phyloP scores from a whole-genome alignment of 2,888 invertebrate genomes.

The Cataglyphis cursor region DNA sequence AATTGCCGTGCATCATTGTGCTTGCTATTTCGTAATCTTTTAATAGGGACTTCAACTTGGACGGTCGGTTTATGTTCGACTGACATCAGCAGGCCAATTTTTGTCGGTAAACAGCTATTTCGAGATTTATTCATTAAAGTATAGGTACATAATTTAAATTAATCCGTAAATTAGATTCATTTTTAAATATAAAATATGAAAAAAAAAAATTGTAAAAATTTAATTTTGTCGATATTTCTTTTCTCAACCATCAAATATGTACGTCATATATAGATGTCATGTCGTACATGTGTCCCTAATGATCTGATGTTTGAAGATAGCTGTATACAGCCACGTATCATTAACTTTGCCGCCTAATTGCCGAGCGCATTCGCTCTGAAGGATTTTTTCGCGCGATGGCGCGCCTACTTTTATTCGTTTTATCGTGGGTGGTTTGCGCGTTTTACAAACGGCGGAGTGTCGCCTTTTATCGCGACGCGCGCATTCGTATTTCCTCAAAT shows the following conservation, averaged over 20 bases:
- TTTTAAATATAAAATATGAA: too few species aligned
- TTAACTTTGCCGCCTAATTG: background rate
- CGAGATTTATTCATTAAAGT: background rate
- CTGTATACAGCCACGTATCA: background rate
- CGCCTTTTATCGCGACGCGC: conserved; percentile 57
- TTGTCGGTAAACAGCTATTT: background rate
- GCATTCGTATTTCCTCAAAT: conserved; percentile 37
- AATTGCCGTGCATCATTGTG: conserved; percentile 50
- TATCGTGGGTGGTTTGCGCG: conserved; percentile 53
- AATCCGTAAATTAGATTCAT: too few species aligned
- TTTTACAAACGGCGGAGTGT: conserved; percentile 51
- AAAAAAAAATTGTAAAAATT: background rate
- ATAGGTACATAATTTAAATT: background rate
- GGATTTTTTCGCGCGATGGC: background rate
- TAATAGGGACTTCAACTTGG: conserved; percentile 55
- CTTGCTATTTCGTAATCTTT: conserved; percentile 50
- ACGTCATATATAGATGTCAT: background rate
- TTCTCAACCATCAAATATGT: background rate
- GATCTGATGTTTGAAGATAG: background rate
- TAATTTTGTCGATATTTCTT: background rate
- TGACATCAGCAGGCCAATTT: background rate
- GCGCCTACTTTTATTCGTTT: conserved; percentile 33
- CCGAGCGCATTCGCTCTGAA: background rate
- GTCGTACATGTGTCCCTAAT: background rate
- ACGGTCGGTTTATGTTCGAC: conserved; percentile 15